Evolutionary conservation across 2,888 invertebrate species (phyloP).

Genomic region (Oscheius sp.): DNA sequence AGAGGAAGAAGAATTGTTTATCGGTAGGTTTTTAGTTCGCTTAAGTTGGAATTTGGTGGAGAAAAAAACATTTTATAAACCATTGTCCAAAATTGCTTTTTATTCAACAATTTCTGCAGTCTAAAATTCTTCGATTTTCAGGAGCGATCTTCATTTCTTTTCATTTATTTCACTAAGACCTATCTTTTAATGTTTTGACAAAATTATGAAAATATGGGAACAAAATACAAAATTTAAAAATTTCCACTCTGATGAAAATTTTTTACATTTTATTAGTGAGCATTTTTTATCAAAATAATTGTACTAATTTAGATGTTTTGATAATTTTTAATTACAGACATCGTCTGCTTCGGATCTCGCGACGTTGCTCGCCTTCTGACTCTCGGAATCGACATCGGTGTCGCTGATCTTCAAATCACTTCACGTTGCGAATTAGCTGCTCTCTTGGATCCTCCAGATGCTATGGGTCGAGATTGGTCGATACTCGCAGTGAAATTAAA

Average conservation of each 20-base stretch:
- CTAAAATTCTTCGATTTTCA: neutral
- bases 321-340: constrained; percentile 71
- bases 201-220: no score
- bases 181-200: no score
- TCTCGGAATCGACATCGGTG: constrained; percentile 76
- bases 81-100: neutral
- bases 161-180: neutral
- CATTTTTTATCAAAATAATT: no score
- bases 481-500: constrained; percentile 75
- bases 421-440: constrained; percentile 73
- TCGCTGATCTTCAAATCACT: constrained; percentile 75
- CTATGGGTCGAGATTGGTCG: constrained; percentile 76
- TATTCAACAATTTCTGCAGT: neutral
- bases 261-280: no score
- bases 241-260: no score
- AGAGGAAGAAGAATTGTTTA: constrained; percentile 75
- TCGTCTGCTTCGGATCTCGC: constrained; percentile 76
- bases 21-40: constrained; percentile 72
- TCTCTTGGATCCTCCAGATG: constrained; percentile 74
- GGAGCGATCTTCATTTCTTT: neutral
- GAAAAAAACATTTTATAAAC: constrained; percentile 71
- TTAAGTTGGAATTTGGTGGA: no score
- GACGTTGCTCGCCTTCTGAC: constrained; percentile 73
- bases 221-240: no score
- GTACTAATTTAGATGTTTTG: no score